Conservation (phyloP, 2,797 vertebrate species). For the Cygnus olor region DNA sequence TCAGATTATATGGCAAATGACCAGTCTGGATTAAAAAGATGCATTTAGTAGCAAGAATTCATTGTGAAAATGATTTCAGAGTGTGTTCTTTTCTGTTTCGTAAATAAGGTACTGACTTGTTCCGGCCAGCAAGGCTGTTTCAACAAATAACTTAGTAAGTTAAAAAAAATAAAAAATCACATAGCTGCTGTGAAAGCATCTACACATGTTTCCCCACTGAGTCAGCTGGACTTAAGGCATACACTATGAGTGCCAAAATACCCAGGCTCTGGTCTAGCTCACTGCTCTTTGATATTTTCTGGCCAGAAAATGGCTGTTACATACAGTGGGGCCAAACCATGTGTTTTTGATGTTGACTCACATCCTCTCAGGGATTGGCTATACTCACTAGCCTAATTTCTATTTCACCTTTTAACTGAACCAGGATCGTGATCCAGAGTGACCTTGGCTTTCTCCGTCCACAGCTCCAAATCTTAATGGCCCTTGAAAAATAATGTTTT, state of each 20-base stretch:
- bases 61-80: neutral
- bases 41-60: neutral
- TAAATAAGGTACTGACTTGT: neutral
- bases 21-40: neutral
- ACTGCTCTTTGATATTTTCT: conserved; percentile 29
- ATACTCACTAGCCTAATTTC: neutral
- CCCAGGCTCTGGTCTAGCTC: conserved; percentile 5
- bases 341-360: conserved; percentile 25
- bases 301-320: conserved; percentile 24
- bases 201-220: conserved; percentile 33
- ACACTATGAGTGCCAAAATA: neutral
- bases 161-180: neutral
- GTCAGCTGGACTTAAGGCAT: conserved; percentile 9
- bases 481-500: neutral
- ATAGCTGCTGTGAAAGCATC: conserved; percentile 45
- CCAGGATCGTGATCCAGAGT: neutral
- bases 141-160: neutral
- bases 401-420: conserved; percentile 20
- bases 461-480: neutral
- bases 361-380: conserved; percentile 16
- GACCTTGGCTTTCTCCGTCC: neutral
- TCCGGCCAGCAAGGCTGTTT: neutral
- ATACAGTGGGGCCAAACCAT: neutral
- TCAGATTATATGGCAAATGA: neutral
- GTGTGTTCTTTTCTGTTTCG: neutral